Base-by-base conservation (phyloP, 2,797 vertebrate species). In the Lates japonicus region DNA sequence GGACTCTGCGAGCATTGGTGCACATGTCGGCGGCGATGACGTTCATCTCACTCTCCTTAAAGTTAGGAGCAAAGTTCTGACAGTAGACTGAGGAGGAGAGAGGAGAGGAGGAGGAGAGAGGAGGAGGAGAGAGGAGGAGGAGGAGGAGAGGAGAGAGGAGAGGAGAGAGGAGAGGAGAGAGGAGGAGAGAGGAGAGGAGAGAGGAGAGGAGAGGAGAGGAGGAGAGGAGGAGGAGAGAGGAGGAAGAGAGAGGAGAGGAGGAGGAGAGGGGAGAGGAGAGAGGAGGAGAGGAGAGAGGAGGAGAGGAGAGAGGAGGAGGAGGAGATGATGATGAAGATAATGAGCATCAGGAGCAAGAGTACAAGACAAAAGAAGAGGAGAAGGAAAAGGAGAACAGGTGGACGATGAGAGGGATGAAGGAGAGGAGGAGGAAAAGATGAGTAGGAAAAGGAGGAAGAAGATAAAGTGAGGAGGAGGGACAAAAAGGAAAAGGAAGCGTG, bases 41-140 rank as follows among this genome's bases (percentile, higher is more conserved):
- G 1, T 98, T 98, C 97, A 98, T 98, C 94, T 98, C 97, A 1
- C 97, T 98, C 89, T 98, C 97, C 94, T 98, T 98, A 92, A 99
- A 99, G 95, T 97, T 98, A 11, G 98, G 97, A 74, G 97, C 98
- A 82, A 98, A 99, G 93, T 98, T 98, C 96, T 98, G 97, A 90
- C 97, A 98, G 90, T 98, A 98, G 64, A 98, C 97, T 98, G 94
- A 29, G 73, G 81, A 51, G 44, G 85, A 78, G 69, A 58, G 55
- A 31, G 51, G 33, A 39, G 31, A 39, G 31, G 17, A 37, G 10
- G n/a, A 37, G 0, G 17, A 1, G 44, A 20, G 3, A 6, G n/a
- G 51, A 35, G 11, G 19, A 7, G 5, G 20, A 13, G 4, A 11
- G 6, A 20, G 12, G 3, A 20, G 12, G 3, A 6, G n/a, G 51